Percentiles rank a stretch among this genome's conserved stretches.
phyloP scores from a whole-genome alignment of 2,113 vertebrate genomes.

The Silurus asotus region DNA sequence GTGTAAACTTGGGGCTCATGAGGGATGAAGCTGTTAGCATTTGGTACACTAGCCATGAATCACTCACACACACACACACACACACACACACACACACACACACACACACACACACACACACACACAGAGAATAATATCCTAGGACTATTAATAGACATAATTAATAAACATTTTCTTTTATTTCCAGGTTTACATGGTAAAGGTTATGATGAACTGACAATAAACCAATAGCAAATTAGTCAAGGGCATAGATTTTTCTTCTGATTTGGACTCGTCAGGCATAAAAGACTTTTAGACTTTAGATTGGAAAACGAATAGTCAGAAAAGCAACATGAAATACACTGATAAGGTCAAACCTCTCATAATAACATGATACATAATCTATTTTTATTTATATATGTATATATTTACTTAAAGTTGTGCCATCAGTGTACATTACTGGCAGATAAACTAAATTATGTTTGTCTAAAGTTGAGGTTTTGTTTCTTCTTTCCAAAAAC shows the following conservation, averaged over 20 bases:
- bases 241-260: not conserved
- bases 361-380: too few species aligned
- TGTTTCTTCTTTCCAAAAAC: not conserved
- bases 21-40: conserved; percentile 20
- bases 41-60: conserved; percentile 64
- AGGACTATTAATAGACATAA: too few species aligned
- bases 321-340: not conserved
- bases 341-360: not conserved
- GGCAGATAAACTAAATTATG: not conserved
- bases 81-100: conserved; percentile 21
- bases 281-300: too few species aligned
- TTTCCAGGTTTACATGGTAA: not conserved
- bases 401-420: not conserved
- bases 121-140: conserved; percentile 7
- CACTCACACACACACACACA: conserved; percentile 37
- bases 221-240: not conserved
- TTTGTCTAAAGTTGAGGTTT: not conserved
- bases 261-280: not conserved
- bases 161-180: too few species aligned
- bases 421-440: not conserved
- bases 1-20: not conserved
- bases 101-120: conserved; percentile 26
- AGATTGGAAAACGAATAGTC: not conserved
- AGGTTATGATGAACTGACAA: not conserved
- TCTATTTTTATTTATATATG: not conserved